Evolutionary conservation across 2,113 vertebrate genomes (phyloP).

Genomic region (Megaceryle torquata): DNA sequence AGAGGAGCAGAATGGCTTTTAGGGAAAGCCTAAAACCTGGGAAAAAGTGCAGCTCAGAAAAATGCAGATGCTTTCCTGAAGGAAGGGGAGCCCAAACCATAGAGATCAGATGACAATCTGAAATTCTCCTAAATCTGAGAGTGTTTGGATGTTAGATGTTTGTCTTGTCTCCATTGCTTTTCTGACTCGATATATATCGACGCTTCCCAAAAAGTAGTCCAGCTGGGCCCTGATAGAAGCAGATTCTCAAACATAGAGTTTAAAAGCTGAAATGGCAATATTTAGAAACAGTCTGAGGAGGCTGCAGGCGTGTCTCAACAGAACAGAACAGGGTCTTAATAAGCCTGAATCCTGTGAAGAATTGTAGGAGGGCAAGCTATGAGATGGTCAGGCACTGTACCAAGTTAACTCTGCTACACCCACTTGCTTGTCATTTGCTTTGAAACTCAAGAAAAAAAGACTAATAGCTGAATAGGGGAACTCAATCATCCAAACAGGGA

Average conservation of each 20-base stretch:
- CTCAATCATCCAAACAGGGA: background rate
- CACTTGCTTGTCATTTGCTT: constrained; percentile 17
- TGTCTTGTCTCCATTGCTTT: background rate
- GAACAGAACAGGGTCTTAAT: background rate
- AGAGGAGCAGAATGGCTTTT: background rate
- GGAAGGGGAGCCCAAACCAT: background rate
- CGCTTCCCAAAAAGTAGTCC: background rate
- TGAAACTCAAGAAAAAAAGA: constrained; percentile 11
- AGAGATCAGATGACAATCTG: background rate
- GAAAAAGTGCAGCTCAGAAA: background rate
- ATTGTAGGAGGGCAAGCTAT: background rate
- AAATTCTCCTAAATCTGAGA: background rate
- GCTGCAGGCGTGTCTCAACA: background rate
- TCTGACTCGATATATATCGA: background rate
- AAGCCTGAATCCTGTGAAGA: constrained; percentile 11
- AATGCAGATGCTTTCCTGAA: background rate
- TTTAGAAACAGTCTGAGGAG: background rate
- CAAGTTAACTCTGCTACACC: background rate
- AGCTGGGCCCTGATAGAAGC: background rate
- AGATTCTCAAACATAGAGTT: background rate
- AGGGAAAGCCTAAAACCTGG: background rate
- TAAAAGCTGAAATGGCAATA: background rate
- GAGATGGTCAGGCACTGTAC: constrained; percentile 15
- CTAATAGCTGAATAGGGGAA: background rate
- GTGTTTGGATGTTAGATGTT: background rate